Conservation (phyloP, 2,797 vertebrate species). For the Xenentodon cancila region DNA sequence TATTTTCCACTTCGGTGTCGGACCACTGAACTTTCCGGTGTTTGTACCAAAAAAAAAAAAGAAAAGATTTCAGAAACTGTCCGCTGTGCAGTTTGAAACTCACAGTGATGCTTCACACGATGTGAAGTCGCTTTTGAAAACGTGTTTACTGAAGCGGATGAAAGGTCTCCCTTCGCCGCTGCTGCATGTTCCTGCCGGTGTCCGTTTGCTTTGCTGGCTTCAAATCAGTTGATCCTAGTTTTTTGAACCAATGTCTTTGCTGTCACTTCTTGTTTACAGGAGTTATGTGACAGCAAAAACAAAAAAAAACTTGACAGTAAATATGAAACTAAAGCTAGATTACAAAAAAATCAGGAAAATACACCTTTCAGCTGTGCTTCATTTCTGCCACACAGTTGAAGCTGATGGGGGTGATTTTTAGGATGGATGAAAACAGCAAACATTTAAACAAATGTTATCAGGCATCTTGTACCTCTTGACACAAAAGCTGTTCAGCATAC, state of each 20-base stretch:
- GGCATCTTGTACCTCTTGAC: too few species aligned
- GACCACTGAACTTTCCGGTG: slow-evolving; percentile 84
- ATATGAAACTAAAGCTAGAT: too few species aligned
- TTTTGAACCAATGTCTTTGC: too few species aligned
- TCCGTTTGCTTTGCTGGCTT: slow-evolving; percentile 25
- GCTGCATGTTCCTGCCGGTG: slow-evolving; percentile 1
- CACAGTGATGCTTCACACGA: slow-evolving; percentile 84
- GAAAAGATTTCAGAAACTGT: slow-evolving; percentile 86
- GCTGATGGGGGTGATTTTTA: background rate
- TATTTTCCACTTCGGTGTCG: slow-evolving; percentile 79
- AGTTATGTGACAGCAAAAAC: too few species aligned
- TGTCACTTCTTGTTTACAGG: too few species aligned
- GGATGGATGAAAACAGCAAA: too few species aligned
- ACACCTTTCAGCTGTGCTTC: background rate
- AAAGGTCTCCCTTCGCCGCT: slow-evolving; percentile 20
- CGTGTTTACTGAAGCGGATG: slow-evolving; percentile 38
- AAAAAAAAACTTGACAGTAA: too few species aligned
- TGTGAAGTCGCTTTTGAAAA: slow-evolving; percentile 52
- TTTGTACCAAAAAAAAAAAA: slow-evolving; percentile 80
- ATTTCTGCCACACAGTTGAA: background rate
- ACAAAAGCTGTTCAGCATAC: too few species aligned
- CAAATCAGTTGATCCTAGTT: background rate
- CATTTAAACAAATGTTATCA: too few species aligned
- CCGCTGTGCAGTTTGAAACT: slow-evolving; percentile 89
- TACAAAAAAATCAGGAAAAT: background rate